Conservation (phyloP, 2,888 invertebrate species). For the Diabrotica balteata region DNA sequence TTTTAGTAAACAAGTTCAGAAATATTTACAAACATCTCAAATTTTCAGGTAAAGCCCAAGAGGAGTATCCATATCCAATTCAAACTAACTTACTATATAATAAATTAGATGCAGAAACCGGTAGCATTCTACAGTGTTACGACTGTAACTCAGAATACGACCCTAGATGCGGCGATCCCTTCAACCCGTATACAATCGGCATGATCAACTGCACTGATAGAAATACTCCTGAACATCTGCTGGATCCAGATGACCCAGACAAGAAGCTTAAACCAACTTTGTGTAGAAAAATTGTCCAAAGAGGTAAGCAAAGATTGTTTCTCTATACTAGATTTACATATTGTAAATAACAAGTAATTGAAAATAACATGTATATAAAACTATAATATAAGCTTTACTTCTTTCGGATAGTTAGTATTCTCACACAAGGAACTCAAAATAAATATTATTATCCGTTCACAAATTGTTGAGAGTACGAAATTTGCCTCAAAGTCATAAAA, state of each 20-base stretch:
- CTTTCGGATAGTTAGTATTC: no score
- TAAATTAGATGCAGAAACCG: slow-evolving; percentile 14
- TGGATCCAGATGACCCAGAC: slow-evolving; percentile 59
- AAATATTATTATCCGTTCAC: no score
- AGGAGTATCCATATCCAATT: slow-evolving; percentile 22
- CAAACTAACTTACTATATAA: slow-evolving; percentile 28
- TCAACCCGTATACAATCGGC: slow-evolving; percentile 84
- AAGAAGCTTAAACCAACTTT: slow-evolving; percentile 63
- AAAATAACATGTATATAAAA: no score
- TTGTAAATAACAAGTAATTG: no score
- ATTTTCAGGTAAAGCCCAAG: slow-evolving; percentile 28
- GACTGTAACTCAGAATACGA: slow-evolving; percentile 92
- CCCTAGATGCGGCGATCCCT: slow-evolving; percentile 87
- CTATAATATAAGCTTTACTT: no score
- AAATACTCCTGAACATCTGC: slow-evolving; percentile 71
- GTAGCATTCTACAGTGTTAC: slow-evolving; percentile 74
- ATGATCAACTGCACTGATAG: slow-evolving; percentile 82
- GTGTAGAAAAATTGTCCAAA: slow-evolving; percentile 75
- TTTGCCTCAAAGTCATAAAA: no score
- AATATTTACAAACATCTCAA: no score
- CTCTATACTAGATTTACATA: no score
- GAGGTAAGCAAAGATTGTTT: slow-evolving; percentile 49
- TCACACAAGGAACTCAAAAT: no score
- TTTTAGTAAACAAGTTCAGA: no score
- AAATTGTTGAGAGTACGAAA: no score